Evolutionary conservation across 1,140 invertebrate genomes (phyloP), one percentile per base, ranked within the genome.

Genomic region (Plectus sambesii): DNA sequence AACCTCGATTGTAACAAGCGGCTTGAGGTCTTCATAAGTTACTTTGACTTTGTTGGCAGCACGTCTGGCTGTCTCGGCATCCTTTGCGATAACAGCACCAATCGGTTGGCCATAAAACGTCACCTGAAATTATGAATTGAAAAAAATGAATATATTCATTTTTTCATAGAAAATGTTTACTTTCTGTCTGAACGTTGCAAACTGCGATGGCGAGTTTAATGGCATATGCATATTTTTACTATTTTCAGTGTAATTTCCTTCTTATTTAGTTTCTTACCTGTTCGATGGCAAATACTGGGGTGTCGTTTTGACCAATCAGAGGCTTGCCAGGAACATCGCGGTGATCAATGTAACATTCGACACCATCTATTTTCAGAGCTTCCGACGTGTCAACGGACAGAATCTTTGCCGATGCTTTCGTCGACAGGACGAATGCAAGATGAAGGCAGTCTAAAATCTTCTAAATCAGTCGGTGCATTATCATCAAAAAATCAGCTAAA

Each of bases 1-100:
- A 19, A 73, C 73, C 62, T 89, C 81, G 51, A 90, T 85, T 4
- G 81, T 82, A 42, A 92, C 71, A 41, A 92, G 82, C 1, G 83
- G 66, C 0, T 85, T 83, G 26, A 76, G 49, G 8, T 84, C 78
- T 68, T 85, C 79, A 62, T 88, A 88, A 19, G 76, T 72, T 2
- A 89, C 72, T 63, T 78, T 76, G 3, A 89, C 83, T 47, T 78
- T 58, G 58, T 78, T 76, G 6, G 83, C 79, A 19, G 82, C 86
- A 69, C 76, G 77, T 66, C 83, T 81, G 1, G 85, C 84, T 9
- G 75, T 77, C 8, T 61, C 61, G 73, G 86, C 82, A 69, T 81
- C 77, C 15, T 74, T 73, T 0, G 83, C 85, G 5, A 85, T 74
- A 27, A 89, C 72, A 9, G 79, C 82, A 25, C 82, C 85, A 24